Conservation (phyloP, 2,113 vertebrate genomes). For the Neogale vison region DNA sequence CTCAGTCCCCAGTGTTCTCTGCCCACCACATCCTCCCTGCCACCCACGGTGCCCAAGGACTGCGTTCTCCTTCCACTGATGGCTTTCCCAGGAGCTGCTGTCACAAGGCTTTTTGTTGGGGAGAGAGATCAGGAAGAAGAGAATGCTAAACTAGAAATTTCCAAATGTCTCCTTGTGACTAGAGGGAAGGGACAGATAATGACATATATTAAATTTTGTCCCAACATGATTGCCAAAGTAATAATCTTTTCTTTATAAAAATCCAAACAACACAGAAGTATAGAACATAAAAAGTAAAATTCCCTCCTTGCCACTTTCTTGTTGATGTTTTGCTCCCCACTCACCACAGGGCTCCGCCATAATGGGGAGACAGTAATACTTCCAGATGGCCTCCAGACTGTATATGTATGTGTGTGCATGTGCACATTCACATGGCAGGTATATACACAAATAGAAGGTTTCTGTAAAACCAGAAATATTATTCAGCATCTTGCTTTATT, state of each 20-base stretch:
- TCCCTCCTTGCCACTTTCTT: neutral
- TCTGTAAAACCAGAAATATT: neutral
- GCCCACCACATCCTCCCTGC: neutral
- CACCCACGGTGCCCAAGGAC: accelerated
- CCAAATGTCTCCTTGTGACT: neutral
- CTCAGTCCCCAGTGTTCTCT: neutral
- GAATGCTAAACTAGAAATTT: neutral
- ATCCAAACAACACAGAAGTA: neutral
- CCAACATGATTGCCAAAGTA: neutral
- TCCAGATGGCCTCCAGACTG: neutral
- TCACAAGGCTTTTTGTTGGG: neutral
- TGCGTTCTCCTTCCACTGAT: neutral
- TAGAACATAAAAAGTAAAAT: too few relatives aligned
- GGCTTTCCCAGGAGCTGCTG: neutral
- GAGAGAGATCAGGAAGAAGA: neutral
- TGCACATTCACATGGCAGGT: neutral
- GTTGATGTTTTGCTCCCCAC: neutral
- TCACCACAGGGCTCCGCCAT: neutral
- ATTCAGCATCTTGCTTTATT: neutral
- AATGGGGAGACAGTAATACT: neutral
- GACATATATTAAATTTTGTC: neutral
- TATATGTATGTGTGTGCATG: accelerated
- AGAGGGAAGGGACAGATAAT: neutral
- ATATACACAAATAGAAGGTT: neutral
- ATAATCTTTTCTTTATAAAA: neutral